A percentile compares a stretch with the other conserved stretches of the same genome.
Conservation (phyloP, 2,797 vertebrate genomes). For the Alca torda region DNA sequence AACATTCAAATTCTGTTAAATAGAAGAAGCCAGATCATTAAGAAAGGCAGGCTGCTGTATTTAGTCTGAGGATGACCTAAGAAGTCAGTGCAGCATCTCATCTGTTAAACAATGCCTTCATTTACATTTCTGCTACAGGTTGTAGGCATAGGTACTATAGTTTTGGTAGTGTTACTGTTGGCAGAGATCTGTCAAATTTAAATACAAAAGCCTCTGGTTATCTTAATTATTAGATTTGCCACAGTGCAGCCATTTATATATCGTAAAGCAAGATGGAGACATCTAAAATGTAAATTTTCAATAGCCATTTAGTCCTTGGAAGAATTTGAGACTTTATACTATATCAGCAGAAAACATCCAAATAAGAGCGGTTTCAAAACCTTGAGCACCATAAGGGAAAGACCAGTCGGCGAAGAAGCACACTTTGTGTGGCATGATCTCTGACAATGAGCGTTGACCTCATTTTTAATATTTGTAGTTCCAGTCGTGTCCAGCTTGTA, state of each 20-base stretch:
- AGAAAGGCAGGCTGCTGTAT: neutral
- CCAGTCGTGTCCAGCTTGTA: neutral
- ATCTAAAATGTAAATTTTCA: neutral
- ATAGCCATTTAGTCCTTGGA: neutral
- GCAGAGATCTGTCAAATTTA: neutral
- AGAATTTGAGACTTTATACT: neutral
- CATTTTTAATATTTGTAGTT: neutral
- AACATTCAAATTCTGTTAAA: slow-evolving; percentile 24
- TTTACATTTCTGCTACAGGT: neutral
- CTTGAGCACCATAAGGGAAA: neutral
- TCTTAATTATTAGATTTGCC: neutral
- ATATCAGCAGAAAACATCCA: neutral
- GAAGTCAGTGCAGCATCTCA: neutral
- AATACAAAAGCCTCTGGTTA: neutral
- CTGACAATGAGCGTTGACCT: neutral
- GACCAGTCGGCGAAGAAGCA: neutral
- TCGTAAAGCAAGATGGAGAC: neutral
- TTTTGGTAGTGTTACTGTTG: neutral
- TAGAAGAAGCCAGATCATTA: slow-evolving; percentile 5
- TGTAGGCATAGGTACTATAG: neutral
- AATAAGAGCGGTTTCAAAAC: neutral
- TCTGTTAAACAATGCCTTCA: neutral
- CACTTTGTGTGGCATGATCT: neutral
- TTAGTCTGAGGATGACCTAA: neutral
- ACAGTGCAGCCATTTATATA: neutral